Base-by-base conservation (phyloP, 2,113 vertebrate species). In the Lampris megalopsis region DNA sequence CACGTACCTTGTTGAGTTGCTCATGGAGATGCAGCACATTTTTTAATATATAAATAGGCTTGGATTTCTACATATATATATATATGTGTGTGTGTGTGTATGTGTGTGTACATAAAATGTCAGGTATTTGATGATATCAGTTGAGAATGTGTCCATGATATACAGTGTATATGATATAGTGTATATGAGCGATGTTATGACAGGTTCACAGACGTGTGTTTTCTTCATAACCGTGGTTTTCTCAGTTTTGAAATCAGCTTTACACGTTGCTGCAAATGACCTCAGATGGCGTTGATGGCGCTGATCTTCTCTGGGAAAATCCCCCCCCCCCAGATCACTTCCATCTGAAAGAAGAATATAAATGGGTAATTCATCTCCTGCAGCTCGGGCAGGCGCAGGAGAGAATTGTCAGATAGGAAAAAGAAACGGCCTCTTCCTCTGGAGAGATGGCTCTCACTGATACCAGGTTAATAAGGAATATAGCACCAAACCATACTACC, bases 361-460 rank as follows among this genome's bases (percentile, higher is more conserved):
- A 54, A 41, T n/a, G 60, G 10, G 52, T 9, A 40, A 45, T 73
- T 40, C 57, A 6, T 65, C 40, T 65, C 60, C 6, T 56, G 36
- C 9, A 56, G 52, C 49, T 66, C 47, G 1, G 2, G 9, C 48
- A n/a, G 6, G 52, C 52, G 6, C 8, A 54, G 56, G 1, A 64
- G 35, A 24, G 2, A 6, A 36, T 13, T 6, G 64, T 35, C n/a
- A 38, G 48, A 40, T 10, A 9, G 10, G 43, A 10, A 42, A 43
- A 56, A 47, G 41, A 11, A 47, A 65, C 2, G 2, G 7, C 4
- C 9, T 5, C 8, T 48, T 47, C 45, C 13, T 6, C 10, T 13
- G 60, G 60, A 62, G 36, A 38, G 3, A 62, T 41, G 38, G 13
- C 5, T 9, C 9, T 3, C 9, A 42, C 60, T 43, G 41, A 42